Base-by-base conservation (phyloP, 2,113 vertebrate genomes). In the Casuarius casuarius region DNA sequence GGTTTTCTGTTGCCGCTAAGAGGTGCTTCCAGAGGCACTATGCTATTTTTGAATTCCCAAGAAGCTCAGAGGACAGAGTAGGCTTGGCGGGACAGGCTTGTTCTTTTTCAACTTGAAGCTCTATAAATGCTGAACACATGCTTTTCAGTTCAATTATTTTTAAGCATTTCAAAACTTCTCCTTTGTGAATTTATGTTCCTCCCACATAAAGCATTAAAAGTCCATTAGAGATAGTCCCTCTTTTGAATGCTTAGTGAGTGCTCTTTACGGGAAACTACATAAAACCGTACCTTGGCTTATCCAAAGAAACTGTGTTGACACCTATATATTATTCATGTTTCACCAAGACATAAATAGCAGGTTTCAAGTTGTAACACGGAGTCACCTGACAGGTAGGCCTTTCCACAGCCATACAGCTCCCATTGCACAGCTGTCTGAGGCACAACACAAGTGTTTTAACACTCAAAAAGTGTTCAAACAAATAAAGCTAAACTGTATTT, bases 61-160 rank as follows among this genome's bases (percentile, higher is more conserved):
- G 86, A 89, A 96, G 78, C 59, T 91, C 80, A 15, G 44, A 94
- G 75, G 59, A 94, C 79, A 58, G 96, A 96, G 25, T 10, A 44
- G 44, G 20, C 7, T 51, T 73, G 18, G 12, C 84, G 80, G 72
- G 49, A 67, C 21, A 12, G 7, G 0, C 16, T n/a, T 81, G 48
- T 51, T 62, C 49, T 94, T 96, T 85, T 95, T 80, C 78, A 59
- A 11, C 77, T 76, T 89, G 87, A 95, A 93, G 79, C 42, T 75
- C 78, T 88, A 29, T 59, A 98, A 97, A 96, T 94, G 88, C 44
- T 94, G 79, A 94, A 87, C 84, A 96, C 92, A 94, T 89, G 76
- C 84, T 97, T 96, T 77, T 52, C 85, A 84, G 80, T 95, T 97
- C 82, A 91, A 66, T 83, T 97, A 87, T 84, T 96, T 95, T 95